Base-by-base conservation (phyloP, 2,797 vertebrate species). In the Bryconaethiops microstoma region DNA sequence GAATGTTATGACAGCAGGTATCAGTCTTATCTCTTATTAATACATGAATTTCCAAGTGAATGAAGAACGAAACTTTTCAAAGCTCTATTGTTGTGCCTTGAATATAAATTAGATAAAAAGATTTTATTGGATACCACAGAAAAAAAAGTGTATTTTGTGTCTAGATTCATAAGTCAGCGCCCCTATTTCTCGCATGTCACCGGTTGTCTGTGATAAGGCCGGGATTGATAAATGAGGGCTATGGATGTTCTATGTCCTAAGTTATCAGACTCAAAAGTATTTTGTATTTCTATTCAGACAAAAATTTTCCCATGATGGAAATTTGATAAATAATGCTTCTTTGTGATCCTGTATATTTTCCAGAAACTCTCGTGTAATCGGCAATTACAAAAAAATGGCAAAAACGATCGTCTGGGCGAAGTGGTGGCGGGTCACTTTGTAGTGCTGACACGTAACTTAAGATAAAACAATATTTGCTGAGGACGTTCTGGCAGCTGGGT, bases 221-320 rank as follows among this genome's bases (percentile, higher is more conserved):
- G 82, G 67, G 29, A 4, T 19, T 68, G 45, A 59, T 62, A 54
- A 82, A 68, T 76, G 29, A 68, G 78, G 54, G 21, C 60, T 13
- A 59, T 23, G 59, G 17, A 1, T 16, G 57, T 57, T 74, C 62
- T 45, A 17, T 48, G n/a, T n/a, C n/a, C n/a, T n/a, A 74, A 52
- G 6, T 40, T 40, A 65, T 19, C 14, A 2, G 62, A 64, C 54
- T 76, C 60, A 67, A 68, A 45, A 16, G 7, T 13, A 54, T 25
- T 64, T 73, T 52, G 48, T 16, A 64, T 80, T 59, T 77, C 52
- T 57, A 2, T 71, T 74, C n/a, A 69, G n/a, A 7, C 9, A 48
- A 1, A 69, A 50, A 45, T 7, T 10, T 19, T 12, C 29, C n/a
- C 67, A 7, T 40, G 29, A 40, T 65, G 7, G 62, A 9, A 35